Evolutionary conservation across 2,797 vertebrate genomes (phyloP), one percentile per base, ranked within the genome.

Genomic region (Pangasius djambal): DNA sequence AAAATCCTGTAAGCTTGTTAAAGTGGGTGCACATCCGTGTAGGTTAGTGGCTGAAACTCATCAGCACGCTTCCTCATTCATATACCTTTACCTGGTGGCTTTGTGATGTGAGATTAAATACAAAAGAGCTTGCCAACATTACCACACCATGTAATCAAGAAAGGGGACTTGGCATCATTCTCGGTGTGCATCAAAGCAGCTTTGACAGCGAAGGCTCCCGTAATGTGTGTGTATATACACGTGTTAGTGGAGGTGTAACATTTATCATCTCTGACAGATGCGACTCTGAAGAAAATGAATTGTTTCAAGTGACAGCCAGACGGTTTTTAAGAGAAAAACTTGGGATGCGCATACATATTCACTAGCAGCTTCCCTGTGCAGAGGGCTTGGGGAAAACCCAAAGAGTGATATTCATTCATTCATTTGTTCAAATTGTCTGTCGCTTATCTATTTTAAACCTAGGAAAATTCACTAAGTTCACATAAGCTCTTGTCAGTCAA

Each of bases 221-320:
- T 34, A 81, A 34, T 37, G 55, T 81, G 77, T 79, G 78, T 79
- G 44, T 20, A 34, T 20, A 34, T 52, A 50, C n/a, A 79, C 34
- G 77, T 79, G 52, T 59, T 37, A 6, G 20, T 57, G 9, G 31
- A 59, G n/a, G 31, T 59, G 78, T 59, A 59, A 25, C 52, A 59
- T 81, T 79, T 79, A 79, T 79, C 77, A 79, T 34, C 28, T 50
- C 50, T 79, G 77, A 79, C 77, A 79, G 50, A 79, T 55, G 28
- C 1, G 50, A 55, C n/a, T 55, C 25, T 8, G 28, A 79, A 55
- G 50, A 55, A 79, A 79, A 79, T 18, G 8, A 57, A 57, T 81
- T 34, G 16, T 20, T 55, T 81, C 50, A 81, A 81, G 52, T 22
- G 50, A 37, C 31, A 81, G 16, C 16, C 34, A 20, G 37, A 40